These are phyloP conservation scores for Parascotia fuliginaria DNA, from an alignment of 2,888 invertebrate species.

Conservation along the genomic window DNA sequence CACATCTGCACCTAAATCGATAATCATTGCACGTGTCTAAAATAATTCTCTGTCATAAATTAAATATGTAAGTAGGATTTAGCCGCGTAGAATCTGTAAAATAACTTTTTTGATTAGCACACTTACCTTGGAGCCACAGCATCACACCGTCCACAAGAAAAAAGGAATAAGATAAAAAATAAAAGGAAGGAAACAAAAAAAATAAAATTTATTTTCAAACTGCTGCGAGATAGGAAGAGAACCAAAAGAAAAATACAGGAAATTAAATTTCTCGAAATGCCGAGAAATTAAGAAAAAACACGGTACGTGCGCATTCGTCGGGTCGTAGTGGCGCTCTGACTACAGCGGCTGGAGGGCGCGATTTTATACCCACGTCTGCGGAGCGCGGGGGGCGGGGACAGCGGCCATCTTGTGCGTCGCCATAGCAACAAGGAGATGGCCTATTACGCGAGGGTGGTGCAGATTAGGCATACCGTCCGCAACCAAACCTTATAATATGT, in stretches of 20 bases:
- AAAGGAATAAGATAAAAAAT: slow-evolving; percentile 47
- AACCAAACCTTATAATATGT: slow-evolving; percentile 46
- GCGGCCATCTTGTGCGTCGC: slow-evolving; percentile 81
- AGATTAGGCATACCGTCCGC: slow-evolving; percentile 80
- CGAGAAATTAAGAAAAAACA: slow-evolving; percentile 52
- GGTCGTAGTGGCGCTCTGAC: slow-evolving; percentile 77
- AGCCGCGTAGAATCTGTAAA: slow-evolving; percentile 27
- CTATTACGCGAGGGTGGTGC: slow-evolving; percentile 84
- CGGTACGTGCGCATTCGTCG: slow-evolving; percentile 56
- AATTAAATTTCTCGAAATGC: slow-evolving; percentile 54
- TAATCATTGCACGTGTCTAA: slow-evolving; percentile 52
- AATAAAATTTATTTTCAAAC: slow-evolving; percentile 44
- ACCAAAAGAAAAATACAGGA: slow-evolving; percentile 32
- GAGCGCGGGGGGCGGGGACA: slow-evolving; percentile 59
- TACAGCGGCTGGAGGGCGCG: slow-evolving; percentile 56
- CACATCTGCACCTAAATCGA: slow-evolving; percentile 62
- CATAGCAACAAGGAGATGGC: slow-evolving; percentile 83
- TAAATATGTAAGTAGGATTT: slow-evolving; percentile 1
- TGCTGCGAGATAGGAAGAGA: slow-evolving; percentile 29
- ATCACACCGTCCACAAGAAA: slow-evolving; percentile 57
- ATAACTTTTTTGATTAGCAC: slow-evolving; percentile 25
- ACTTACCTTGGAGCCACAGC: slow-evolving; percentile 64
- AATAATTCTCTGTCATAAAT: slow-evolving; percentile 14
- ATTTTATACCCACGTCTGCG: slow-evolving; percentile 68
- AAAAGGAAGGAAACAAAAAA: slow-evolving; percentile 39